Percentiles rank a stretch among this genome's conserved stretches.
Conservation (phyloP, 2,888 invertebrate species). For the Trachelus stipa region DNA sequence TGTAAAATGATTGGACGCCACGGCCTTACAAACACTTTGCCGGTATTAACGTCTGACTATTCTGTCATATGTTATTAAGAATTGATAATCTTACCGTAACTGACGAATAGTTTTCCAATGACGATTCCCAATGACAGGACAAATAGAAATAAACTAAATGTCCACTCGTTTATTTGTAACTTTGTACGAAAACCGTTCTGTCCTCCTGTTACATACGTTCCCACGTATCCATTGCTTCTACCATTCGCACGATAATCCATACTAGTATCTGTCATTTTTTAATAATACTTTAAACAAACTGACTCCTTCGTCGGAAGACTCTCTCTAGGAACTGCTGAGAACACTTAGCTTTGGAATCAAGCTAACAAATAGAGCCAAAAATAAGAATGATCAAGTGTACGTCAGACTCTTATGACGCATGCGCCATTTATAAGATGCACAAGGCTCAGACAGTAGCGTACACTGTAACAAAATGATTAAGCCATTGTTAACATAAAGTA, state of each 20-base stretch:
- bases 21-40: not conserved
- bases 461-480: not conserved
- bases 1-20: not conserved
- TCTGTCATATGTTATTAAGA: not conserved
- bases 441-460: not conserved
- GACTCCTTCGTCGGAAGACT: not conserved
- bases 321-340: not conserved
- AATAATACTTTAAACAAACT: not conserved
- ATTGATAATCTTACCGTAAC: conserved; percentile 44
- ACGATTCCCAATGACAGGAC: conserved; percentile 45
- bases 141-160: conserved; percentile 46
- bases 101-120: conserved; percentile 47
- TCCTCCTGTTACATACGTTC: conserved; percentile 13
- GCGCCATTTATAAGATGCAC: conserved; percentile 18
- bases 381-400: conserved; percentile 40
- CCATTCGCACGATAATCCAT: conserved; percentile 3
- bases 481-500: not conserved
- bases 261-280: conserved; percentile 15
- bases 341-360: not conserved
- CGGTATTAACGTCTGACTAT: not conserved
- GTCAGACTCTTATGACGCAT: conserved; percentile 13
- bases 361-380: conserved; percentile 29
- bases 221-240: not conserved
- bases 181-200: conserved; percentile 29
- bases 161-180: conserved; percentile 48